Percentiles rank a stretch among this genome's conserved stretches.
Conservation (phyloP, 2,113 vertebrate genomes). For the Mungos mungo region DNA sequence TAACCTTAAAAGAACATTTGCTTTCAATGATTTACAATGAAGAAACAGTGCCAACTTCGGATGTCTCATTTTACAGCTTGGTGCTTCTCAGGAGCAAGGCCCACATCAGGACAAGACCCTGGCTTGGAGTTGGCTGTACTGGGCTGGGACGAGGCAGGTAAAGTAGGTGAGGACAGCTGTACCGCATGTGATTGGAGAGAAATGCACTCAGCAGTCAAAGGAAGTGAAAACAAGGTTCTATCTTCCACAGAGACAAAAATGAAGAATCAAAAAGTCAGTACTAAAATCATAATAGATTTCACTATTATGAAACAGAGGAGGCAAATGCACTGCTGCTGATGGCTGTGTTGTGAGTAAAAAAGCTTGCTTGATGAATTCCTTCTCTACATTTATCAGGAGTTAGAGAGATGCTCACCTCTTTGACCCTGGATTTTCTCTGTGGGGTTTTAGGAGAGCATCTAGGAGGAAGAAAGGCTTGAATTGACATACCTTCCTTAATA, state of each 20-base stretch:
- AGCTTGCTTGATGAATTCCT: neutral
- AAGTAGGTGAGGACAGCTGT: neutral
- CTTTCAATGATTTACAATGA: neutral
- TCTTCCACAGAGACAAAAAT: slow-evolving; percentile 3
- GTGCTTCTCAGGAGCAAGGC: neutral
- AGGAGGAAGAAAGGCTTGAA: neutral
- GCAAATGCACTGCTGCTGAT: neutral
- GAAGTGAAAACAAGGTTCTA: neutral
- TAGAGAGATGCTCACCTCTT: neutral
- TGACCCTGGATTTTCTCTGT: neutral
- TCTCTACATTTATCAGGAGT: neutral
- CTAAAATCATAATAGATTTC: neutral
- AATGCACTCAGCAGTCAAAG: neutral
- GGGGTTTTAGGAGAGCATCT: neutral
- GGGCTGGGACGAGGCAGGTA: neutral
- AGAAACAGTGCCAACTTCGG: neutral
- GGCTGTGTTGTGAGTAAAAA: neutral
- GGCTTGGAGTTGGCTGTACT: neutral
- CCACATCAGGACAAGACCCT: neutral
- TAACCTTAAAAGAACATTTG: neutral
- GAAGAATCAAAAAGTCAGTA: neutral
- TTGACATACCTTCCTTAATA: neutral
- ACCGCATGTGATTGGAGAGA: neutral
- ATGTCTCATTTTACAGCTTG: neutral
- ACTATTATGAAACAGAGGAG: neutral